Conservation (phyloP, 2,113 vertebrate genomes). For the Bubo scandiacus region DNA sequence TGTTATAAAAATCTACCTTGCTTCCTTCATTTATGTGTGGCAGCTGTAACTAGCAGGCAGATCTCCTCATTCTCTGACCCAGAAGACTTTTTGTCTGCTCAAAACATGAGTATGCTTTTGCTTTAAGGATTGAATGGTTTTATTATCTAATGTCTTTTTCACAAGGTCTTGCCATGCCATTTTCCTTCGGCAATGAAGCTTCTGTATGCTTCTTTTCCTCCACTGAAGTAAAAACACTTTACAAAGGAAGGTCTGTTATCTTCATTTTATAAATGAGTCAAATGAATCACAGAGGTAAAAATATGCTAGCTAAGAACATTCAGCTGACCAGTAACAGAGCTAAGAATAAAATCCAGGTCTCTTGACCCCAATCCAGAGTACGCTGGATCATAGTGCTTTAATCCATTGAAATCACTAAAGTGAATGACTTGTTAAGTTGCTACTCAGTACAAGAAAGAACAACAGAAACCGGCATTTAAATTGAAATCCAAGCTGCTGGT, state of each 20-base stretch:
- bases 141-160: background rate
- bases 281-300: background rate
- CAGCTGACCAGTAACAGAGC: background rate
- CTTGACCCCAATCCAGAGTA: background rate
- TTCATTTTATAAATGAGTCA: background rate
- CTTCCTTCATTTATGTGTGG: background rate
- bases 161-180: background rate
- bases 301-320: background rate
- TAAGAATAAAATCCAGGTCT: background rate
- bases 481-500: background rate
- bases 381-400: background rate
- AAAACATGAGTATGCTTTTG: background rate
- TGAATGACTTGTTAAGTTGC: background rate
- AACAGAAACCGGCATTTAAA: background rate
- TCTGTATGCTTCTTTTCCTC: background rate
- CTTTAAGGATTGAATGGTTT: background rate
- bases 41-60: background rate
- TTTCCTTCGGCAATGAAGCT: background rate
- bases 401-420: background rate
- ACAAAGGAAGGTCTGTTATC: background rate
- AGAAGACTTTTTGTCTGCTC: background rate
- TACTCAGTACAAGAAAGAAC: background rate
- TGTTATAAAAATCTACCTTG: background rate
- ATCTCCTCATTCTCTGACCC: background rate
- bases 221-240: background rate